Evolutionary conservation across 2,888 invertebrate genomes (phyloP), one percentile per base, ranked within the genome.

Genomic region (Ophion costatus): DNA sequence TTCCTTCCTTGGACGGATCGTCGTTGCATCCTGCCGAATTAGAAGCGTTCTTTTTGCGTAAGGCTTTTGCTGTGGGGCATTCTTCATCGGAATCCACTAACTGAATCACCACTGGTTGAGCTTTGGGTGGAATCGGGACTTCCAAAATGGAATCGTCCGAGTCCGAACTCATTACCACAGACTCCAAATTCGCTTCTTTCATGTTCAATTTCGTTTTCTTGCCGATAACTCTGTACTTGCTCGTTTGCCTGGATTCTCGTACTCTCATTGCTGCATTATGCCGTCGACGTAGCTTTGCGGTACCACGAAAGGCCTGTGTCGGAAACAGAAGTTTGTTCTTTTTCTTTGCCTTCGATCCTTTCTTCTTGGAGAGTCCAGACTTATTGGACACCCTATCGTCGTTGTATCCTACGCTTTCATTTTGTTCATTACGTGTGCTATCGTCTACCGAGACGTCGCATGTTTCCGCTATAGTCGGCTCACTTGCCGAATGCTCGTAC

Each of bases 91-190:
- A 91, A 82, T 93, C 92, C 9, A 89, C 86, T 45, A 93, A 86
- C 76, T 91, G 87, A 70, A 93, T 92, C 17, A 93, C 29, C 11
- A 87, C 90, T 24, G 93, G 93, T 20, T 84, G 70, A 11, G 92
- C 91, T 84, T 93, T 93, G 3, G 92, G 93, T 4, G 93, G 91
- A 33, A 93, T 87, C 11, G 93, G 93, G 64, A 93, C 90, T 88
- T 93, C 93, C 33, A 89, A 89, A 81, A 93, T 92, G 2, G 93
- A 93, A 45, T 90, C 90, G 20, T 92, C 90, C 0, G 92, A 92
- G 29, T 91, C 91, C 1, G 90, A 91, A 22, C 81, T 84, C 4
- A 79, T 76, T 0, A 86, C 85, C 0, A 77, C 67, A 0, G 73
- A n/a, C 24, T 77, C 85, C 0, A n/a, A 17, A 3, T 29, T 74